Evolutionary conservation across 1,140 invertebrate species (phyloP).

Genomic region (Dreissena rostriformis): DNA sequence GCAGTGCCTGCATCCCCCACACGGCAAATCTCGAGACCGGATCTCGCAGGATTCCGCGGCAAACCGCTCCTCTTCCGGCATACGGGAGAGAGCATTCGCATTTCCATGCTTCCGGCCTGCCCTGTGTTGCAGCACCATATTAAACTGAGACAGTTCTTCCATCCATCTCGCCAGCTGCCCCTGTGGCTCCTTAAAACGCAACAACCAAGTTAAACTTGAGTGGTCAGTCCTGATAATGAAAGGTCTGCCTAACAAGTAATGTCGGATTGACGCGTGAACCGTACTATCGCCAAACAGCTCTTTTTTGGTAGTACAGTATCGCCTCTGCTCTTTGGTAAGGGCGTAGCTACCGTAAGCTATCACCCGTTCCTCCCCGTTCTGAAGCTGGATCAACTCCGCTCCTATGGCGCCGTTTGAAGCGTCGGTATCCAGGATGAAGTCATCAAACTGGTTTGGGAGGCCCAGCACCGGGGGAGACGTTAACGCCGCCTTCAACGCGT

Average conservation of each 20-base stretch:
- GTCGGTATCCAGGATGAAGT: slow-evolving; percentile 24
- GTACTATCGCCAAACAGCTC: slow-evolving; percentile 12
- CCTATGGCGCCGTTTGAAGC: slow-evolving; percentile 16
- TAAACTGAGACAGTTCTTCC: no score
- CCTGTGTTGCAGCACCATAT: no score
- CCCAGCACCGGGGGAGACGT: not conserved
- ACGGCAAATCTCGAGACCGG: no score
- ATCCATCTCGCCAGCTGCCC: no score
- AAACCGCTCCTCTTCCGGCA: no score
- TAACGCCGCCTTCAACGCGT: slow-evolving; percentile 5
- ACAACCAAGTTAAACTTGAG: slow-evolving; percentile 13
- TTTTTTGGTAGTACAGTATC: slow-evolving; percentile 12
- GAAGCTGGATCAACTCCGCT: slow-evolving; percentile 4
- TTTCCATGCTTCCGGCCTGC: no score
- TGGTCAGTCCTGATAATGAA: slow-evolving; percentile 25
- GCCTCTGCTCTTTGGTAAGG: no score
- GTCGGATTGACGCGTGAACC: slow-evolving; percentile 16
- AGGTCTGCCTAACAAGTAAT: slow-evolving; percentile 11
- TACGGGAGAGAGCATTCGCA: no score
- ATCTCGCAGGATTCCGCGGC: no score
- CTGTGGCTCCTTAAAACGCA: no score
- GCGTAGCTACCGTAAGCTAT: no score
- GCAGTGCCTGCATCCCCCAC: no score
- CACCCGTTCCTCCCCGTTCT: slow-evolving; percentile 6
- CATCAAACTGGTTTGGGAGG: slow-evolving; percentile 1